Evolutionary conservation across 2,888 invertebrate species (phyloP).

Genomic region (Epiblema foenella): DNA sequence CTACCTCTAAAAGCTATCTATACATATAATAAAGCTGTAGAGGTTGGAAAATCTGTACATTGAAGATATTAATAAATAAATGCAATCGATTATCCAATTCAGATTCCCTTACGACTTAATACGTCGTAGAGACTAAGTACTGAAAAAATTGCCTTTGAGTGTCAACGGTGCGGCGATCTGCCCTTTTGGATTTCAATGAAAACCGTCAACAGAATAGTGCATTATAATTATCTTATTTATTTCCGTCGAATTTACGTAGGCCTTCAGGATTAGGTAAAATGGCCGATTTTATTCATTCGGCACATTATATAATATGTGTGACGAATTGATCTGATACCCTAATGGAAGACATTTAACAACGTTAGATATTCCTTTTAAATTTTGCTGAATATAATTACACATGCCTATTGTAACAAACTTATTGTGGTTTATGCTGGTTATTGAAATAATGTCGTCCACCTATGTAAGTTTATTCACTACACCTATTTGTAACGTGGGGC

Average conservation of each 20-base stretch:
- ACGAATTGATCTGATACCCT: neutral
- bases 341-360: too few relatives aligned
- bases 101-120: conserved; percentile 45
- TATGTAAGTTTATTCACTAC: conserved; percentile 17
- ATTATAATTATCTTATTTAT: conserved; percentile 49
- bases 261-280: too few relatives aligned
- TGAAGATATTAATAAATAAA: conserved; percentile 42
- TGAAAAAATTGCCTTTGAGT: neutral
- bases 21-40: too few relatives aligned
- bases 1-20: conserved; percentile 30
- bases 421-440: neutral
- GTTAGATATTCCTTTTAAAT: neutral
- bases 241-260: too few relatives aligned
- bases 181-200: neutral
- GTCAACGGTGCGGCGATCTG: neutral
- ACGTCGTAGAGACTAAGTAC: neutral
- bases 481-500: conserved; percentile 31
- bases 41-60: too few relatives aligned
- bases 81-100: conserved; percentile 45
- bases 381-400: neutral
- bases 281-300: too few relatives aligned
- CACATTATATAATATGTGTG: too few relatives aligned
- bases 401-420: neutral
- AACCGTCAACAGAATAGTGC: conserved; percentile 23
- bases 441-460: conserved; percentile 16